Evolutionary conservation across 2,888 invertebrate genomes (phyloP).

Genomic region (Drosophila borborema): DNA sequence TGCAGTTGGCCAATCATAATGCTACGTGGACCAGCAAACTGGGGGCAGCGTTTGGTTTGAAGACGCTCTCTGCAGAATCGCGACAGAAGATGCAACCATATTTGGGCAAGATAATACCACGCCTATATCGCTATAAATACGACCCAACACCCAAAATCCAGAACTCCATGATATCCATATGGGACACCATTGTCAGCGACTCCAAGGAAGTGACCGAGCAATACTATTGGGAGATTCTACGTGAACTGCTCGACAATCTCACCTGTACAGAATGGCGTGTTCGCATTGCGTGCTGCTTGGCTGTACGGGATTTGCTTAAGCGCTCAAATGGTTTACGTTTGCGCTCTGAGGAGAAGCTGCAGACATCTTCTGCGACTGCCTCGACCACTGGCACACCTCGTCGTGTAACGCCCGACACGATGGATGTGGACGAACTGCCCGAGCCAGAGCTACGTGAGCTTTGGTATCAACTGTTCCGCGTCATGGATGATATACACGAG

Average conservation of each 20-base stretch:
- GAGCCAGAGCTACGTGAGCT: conserved; percentile 84
- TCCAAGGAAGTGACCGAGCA: conserved; percentile 91
- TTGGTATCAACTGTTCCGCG: conserved; percentile 94
- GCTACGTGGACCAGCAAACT: conserved; percentile 96
- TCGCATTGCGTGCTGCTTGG: conserved; percentile 95
- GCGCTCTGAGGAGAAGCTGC: conserved; percentile 76
- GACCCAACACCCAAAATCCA: conserved; percentile 97
- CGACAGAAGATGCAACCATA: conserved; percentile 93
- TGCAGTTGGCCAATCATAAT: conserved; percentile 97
- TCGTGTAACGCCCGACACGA: conserved; percentile 45
- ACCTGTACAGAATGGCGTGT: conserved; percentile 95
- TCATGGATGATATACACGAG: conserved; percentile 98
- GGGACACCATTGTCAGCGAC: conserved; percentile 95
- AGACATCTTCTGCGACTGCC: conserved; percentile 1
- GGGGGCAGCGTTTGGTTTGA: conserved; percentile 97
- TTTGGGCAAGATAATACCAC: conserved; percentile 94
- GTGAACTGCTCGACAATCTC: conserved; percentile 92
- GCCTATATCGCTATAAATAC: conserved; percentile 93
- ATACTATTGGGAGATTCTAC: conserved; percentile 86
- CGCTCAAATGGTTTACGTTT: conserved; percentile 85
- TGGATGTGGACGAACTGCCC: conserved; percentile 80
- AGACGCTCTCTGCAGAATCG: conserved; percentile 93
- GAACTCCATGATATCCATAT: conserved; percentile 96
- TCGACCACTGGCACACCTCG: conserved; percentile 9
- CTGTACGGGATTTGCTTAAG: conserved; percentile 93